A percentile compares a stretch with the other conserved stretches of the same genome.
Conservation (phyloP, 2,888 invertebrate species). For the Agapetus fuscipes region DNA sequence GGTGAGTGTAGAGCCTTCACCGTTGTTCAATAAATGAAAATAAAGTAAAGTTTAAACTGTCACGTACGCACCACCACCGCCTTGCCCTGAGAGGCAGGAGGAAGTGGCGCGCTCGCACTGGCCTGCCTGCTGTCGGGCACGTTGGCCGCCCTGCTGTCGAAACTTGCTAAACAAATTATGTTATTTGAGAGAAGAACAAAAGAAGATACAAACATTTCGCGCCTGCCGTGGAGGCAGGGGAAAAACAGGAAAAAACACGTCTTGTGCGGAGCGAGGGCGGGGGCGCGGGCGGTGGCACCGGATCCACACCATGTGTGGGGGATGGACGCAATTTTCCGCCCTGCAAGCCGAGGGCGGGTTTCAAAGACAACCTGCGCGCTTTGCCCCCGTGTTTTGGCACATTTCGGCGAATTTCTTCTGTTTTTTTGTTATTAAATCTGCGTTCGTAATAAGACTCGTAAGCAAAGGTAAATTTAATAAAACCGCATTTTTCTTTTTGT, state of each 20-base stretch:
- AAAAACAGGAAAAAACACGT: conserved; percentile 1
- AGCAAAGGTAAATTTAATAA: no score
- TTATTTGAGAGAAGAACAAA: conserved; percentile 21
- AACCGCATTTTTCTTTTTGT: no score
- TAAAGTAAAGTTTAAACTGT: neutral
- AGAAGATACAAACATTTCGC: conserved; percentile 20
- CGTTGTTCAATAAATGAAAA: no score
- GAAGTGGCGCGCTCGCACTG: neutral
- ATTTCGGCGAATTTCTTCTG: neutral
- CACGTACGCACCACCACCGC: neutral
- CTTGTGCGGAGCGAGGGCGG: conserved; percentile 1
- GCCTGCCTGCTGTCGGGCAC: conserved; percentile 15
- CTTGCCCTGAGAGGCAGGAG: neutral
- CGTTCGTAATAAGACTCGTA: no score
- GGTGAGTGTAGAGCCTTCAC: no score
- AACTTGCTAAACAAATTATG: conserved; percentile 21
- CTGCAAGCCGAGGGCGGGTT: neutral
- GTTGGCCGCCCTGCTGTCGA: conserved; percentile 13
- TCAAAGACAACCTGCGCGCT: no score
- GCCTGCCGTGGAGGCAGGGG: neutral
- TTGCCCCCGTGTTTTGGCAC: neutral
- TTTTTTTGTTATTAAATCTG: neutral
- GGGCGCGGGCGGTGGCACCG: neutral
- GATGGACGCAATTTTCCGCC: conserved; percentile 8
- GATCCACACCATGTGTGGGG: conserved; percentile 10